phyloP scores from a whole-genome alignment of 2,888 invertebrate species.

The Zhuqinia jingwanae region DNA sequence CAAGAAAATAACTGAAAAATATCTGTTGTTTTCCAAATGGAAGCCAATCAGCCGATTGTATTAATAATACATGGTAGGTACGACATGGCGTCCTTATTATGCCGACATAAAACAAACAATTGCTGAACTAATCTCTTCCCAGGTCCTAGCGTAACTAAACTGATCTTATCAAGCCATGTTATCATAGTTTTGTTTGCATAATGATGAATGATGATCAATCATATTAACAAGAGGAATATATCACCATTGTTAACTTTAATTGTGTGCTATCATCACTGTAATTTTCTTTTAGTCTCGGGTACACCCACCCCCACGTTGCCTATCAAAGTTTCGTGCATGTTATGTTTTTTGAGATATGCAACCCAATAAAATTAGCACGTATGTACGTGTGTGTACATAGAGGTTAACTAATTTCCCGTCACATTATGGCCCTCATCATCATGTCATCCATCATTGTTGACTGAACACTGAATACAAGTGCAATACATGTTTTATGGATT shows the following conservation, averaged over 20 bases:
- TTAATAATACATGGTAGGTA: not conserved
- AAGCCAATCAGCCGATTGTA: not conserved
- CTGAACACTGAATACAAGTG: slow-evolving; percentile 21
- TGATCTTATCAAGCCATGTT: not conserved
- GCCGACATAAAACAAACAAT: not conserved
- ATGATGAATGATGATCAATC: too few species aligned
- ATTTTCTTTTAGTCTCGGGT: slow-evolving; percentile 39
- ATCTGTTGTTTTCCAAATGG: not conserved
- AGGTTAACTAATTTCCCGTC: not conserved
- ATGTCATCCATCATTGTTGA: slow-evolving; percentile 30
- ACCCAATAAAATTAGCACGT: not conserved
- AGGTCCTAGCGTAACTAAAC: slow-evolving; percentile 18
- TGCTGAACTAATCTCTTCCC: slow-evolving; percentile 20
- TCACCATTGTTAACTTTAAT: not conserved
- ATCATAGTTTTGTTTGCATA: not conserved
- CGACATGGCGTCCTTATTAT: not conserved
- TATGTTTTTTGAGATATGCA: not conserved
- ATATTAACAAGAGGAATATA: too few species aligned
- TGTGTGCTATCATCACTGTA: not conserved
- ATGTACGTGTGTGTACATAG: not conserved
- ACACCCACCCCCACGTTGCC: slow-evolving; percentile 30
- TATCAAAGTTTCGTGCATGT: not conserved
- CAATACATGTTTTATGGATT: not conserved
- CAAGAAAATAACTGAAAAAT: not conserved
- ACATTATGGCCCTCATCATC: slow-evolving; percentile 23